These are phyloP conservation scores for Periophthalmus modestus DNA, from an alignment of 2,113 vertebrate genomes.

Conservation along the genomic window DNA sequence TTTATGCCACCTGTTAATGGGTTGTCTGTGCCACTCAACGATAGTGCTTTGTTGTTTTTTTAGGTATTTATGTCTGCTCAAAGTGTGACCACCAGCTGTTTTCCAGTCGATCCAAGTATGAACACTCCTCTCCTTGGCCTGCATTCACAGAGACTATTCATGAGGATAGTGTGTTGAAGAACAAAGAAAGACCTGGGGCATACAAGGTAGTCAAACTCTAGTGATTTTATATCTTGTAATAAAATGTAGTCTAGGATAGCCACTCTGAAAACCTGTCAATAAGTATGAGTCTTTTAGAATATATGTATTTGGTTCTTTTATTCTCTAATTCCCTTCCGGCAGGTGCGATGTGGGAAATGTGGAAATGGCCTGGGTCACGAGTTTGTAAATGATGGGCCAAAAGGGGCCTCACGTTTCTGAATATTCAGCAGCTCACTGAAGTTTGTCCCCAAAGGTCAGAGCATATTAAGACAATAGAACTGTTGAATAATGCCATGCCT, in stretches of 20 bases:
- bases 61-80: constrained; percentile 87
- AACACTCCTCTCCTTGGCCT: constrained; percentile 93
- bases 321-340: background rate
- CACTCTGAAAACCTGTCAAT: background rate
- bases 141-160: constrained; percentile 89
- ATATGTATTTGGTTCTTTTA: background rate
- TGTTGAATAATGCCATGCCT: background rate
- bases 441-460: constrained; percentile 86
- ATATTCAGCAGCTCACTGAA: constrained; percentile 97
- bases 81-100: constrained; percentile 89
- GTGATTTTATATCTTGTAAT: background rate
- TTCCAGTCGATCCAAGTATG: constrained; percentile 86
- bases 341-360: constrained; percentile 77
- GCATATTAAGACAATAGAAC: background rate
- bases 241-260: background rate
- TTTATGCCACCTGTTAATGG: background rate
- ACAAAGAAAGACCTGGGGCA: constrained; percentile 76
- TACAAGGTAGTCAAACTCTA: constrained; percentile 79
- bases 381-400: constrained; percentile 89
- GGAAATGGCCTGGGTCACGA: constrained; percentile 93
- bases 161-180: constrained; percentile 84
- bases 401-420: constrained; percentile 91
- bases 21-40: background rate
- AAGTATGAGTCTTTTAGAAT: background rate
- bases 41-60: background rate